Base-by-base conservation (phyloP, 2,113 vertebrate species). In the Hassar affinis region DNA sequence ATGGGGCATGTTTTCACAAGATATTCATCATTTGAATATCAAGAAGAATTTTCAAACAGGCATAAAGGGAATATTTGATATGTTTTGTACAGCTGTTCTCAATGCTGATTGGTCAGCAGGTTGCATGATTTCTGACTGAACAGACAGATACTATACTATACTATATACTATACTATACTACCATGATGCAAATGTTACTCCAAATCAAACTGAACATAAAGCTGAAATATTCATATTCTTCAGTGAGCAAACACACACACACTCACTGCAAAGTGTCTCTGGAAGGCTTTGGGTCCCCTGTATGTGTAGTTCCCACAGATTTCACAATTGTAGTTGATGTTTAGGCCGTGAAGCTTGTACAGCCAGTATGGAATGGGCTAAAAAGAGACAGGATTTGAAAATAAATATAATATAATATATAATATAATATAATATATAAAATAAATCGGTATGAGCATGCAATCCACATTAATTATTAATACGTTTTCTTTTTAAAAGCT, bases 271-370 rank as follows among this genome's bases (percentile, higher is more conserved):
- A 97, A 97, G 88, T 97, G 96, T 25, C 98, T 93, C 92, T 99
- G 98, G 89, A 99, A 99, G 22, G 98, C 98, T 86, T 99, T 99
- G 84, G 98, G 98, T 35, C 98, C 98, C 74, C 97, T 90, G 94
- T 99, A 99, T 0, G 97, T 99, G 91, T 98, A 99, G 92, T 99
- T 99, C 6, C 98, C 97, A 86, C 98, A 99, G 35, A 99, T 99
- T 94, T 99, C 98, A 93, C 98, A 99, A 87, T 99, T 99, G 94
- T 99, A 99, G 93, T 99, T 99, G 94, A 99, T 99, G 89, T 99
- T 99, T 54, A 99, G 90, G 1, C 98, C 98, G 0, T 99, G 98
- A 3, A 98, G 93, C 85, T 99, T 99, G 27, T 99, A 99, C 1
- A 99, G 83, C 98, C 98, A 99, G 92, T 99, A 99, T 0, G 98